These are phyloP conservation scores for Idris sp. DNA, from an alignment of 1,140 invertebrate species.

Conservation along the genomic window DNA sequence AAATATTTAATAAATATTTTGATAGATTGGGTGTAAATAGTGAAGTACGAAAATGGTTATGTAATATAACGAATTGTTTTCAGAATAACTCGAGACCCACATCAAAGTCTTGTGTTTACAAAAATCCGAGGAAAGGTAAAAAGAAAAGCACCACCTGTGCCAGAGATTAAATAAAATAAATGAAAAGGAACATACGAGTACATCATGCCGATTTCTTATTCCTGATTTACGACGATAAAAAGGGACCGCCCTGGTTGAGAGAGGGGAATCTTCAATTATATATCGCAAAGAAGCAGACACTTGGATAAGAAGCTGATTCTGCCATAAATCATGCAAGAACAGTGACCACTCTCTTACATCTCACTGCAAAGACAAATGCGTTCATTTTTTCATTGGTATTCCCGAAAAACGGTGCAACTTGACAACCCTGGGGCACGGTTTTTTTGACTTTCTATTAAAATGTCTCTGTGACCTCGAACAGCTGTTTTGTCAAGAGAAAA, in stretches of 20 bases:
- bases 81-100: no score
- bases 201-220: constrained; percentile 64
- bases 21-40: no score
- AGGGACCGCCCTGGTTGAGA: constrained; percentile 66
- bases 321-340: constrained; percentile 48
- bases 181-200: constrained; percentile 41
- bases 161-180: constrained; percentile 38
- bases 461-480: constrained; percentile 3
- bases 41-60: no score
- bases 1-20: no score
- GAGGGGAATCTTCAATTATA: constrained; percentile 68
- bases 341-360: constrained; percentile 29
- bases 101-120: constrained; percentile 4
- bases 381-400: constrained; percentile 24
- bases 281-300: constrained; percentile 65
- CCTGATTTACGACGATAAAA: constrained; percentile 61
- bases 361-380: constrained; percentile 21
- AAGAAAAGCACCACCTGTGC: constrained; percentile 20
- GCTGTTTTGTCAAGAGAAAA: background rate
- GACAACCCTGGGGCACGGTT: background rate
- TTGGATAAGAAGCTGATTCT: constrained; percentile 36
- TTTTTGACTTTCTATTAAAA: constrained; percentile 25
- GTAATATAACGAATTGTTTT: no score
- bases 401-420: constrained; percentile 11
- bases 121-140: constrained; percentile 16